Evolutionary conservation across 2,888 invertebrate genomes (phyloP).

Genomic region (Oeneis ivallda): DNA sequence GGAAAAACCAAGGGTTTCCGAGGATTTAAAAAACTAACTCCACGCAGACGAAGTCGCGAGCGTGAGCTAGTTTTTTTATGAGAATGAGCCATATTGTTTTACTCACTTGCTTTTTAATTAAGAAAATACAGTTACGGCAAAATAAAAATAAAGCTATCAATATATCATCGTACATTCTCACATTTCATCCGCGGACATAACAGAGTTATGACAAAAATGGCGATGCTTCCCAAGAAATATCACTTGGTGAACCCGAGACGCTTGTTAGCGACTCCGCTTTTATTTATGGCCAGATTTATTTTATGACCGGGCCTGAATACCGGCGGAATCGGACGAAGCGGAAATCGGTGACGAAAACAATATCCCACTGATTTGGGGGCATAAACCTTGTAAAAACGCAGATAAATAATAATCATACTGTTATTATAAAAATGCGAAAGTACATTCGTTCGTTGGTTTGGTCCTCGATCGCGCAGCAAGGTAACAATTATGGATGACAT

Average conservation of each 20-base stretch:
- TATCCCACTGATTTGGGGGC: conserved; percentile 52
- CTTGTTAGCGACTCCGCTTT: conserved; percentile 80
- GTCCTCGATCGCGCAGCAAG: not conserved
- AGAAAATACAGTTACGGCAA: not conserved
- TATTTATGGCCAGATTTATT: conserved; percentile 82
- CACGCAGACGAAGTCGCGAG: too few species aligned
- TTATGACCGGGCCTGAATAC: conserved; percentile 70
- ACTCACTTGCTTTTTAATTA: not conserved
- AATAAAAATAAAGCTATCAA: conserved; percentile 39
- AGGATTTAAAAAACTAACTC: too few species aligned
- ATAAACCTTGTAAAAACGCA: conserved; percentile 9
- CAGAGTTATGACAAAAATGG: conserved; percentile 80
- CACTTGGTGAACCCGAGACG: conserved; percentile 79
- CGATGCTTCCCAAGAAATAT: conserved; percentile 73
- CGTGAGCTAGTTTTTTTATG: too few species aligned
- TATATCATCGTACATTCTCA: conserved; percentile 70
- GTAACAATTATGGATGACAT: too few species aligned
- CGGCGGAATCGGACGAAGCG: conserved; percentile 63
- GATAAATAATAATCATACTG: not conserved
- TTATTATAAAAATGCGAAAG: too few species aligned
- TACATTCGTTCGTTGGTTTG: too few species aligned
- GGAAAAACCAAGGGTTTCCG: too few species aligned
- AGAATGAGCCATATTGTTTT: too few species aligned
- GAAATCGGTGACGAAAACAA: conserved; percentile 57
- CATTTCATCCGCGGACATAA: conserved; percentile 75